A percentile compares a stretch with the other conserved stretches of the same genome.
phyloP scores from a whole-genome alignment of 2,797 vertebrate genomes.

The Lacerta bilineata region DNA sequence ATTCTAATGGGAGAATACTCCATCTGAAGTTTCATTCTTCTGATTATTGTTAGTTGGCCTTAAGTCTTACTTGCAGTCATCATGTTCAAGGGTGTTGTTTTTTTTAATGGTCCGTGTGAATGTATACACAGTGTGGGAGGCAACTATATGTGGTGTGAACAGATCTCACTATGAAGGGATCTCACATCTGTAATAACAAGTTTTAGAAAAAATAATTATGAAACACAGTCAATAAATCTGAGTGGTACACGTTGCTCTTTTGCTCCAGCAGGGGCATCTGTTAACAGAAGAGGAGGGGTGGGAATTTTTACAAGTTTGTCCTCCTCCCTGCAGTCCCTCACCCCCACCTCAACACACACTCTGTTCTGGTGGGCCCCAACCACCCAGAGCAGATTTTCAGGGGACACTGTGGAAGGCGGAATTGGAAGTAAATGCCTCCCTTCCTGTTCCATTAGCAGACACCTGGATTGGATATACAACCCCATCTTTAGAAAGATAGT shows the following conservation, averaged over 20 bases:
- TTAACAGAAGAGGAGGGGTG: too few species aligned
- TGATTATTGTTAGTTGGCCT: background rate
- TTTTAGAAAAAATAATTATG: background rate
- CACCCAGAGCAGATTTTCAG: too few species aligned
- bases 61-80: background rate
- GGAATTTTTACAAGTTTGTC: too few species aligned
- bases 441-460: too few species aligned
- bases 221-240: conserved; percentile 34
- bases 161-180: background rate
- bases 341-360: too few species aligned
- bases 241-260: background rate
- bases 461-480: background rate
- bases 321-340: too few species aligned
- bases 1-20: background rate
- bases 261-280: too few species aligned
- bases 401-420: too few species aligned
- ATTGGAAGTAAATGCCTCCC: too few species aligned
- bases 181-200: background rate
- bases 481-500: background rate
- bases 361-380: too few species aligned
- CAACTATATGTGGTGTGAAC: background rate
- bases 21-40: background rate
- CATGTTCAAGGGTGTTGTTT: background rate
- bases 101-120: background rate
- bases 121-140: background rate